A percentile compares a stretch with the other conserved stretches of the same genome.
Evolutionary conservation across 2,888 invertebrate species (phyloP).

Genomic region (Gymnocheta viridis): DNA sequence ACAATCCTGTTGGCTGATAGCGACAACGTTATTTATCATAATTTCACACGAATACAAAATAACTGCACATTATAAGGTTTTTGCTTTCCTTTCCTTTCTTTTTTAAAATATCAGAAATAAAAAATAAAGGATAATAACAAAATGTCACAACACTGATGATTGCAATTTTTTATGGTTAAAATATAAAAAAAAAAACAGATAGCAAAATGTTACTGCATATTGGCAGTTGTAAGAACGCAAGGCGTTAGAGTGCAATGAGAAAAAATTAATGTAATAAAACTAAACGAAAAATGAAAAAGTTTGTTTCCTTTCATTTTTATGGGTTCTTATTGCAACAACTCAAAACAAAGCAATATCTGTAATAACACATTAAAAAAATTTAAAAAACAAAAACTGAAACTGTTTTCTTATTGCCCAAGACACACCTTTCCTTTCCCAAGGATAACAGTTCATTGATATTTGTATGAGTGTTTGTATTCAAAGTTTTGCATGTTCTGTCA

Average conservation of each 20-base stretch:
- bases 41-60: conserved; percentile 71
- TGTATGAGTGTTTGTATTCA: not conserved
- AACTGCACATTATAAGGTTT: conserved; percentile 46
- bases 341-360: conserved; percentile 65
- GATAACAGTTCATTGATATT: not conserved
- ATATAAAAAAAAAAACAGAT: conserved; percentile 28
- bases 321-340: conserved; percentile 64
- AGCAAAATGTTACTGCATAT: conserved; percentile 50
- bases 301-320: conserved; percentile 54
- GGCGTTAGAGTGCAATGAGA: conserved; percentile 23
- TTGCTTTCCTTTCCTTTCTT: not conserved
- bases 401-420: conserved; percentile 53
- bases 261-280: conserved; percentile 67
- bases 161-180: conserved; percentile 69
- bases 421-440: conserved; percentile 61
- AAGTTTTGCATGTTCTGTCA: conserved; percentile 66
- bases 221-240: conserved; percentile 18
- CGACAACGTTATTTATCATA: conserved; percentile 70
- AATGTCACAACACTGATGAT: conserved; percentile 70
- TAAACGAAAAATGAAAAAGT: conserved; percentile 60
- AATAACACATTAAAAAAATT: conserved; percentile 64
- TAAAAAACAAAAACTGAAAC: conserved; percentile 11
- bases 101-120: conserved; percentile 20
- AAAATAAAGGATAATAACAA: conserved; percentile 62
- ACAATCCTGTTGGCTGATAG: conserved; percentile 41